Base-by-base conservation (phyloP, 2,797 vertebrate species). In the Petrocephalus schoutedeni region DNA sequence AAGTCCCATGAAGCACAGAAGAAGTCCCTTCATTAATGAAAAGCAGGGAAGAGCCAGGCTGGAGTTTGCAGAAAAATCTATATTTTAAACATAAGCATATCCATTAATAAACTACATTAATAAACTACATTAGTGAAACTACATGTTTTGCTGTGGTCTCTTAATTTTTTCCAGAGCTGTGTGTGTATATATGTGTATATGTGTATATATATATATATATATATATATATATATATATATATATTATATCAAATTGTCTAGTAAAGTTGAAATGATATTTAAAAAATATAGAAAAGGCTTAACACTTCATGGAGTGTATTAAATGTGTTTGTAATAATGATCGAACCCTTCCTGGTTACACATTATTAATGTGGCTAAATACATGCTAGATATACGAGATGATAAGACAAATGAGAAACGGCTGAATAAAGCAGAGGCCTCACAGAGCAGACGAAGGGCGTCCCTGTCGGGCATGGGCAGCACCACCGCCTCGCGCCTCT, bases 391-490 rank as follows among this genome's bases (percentile, higher is more conserved):
- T 36, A 71, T 71, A 32, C 14, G 4, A 28, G 14, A 71, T 12
- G 10, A 32, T 6, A 32, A 71, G 64, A 71, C 36, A 36, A 71
- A 71, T 36, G 28, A 71, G 64, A 71, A 71, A 2, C 32, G 32
- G 23, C 19, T n/a, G 16, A n/a, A 16, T 32, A 57, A 21, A 9
- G 1, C 10, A 14, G 23, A 12, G 23, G 58, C 89, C 95, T 95
- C 89, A 96, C 96, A 95, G 6, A 94, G 92, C 89, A 96, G 92
- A 88, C 90, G 93, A 90, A 94, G 94, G 19, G 94, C 91, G 74
- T 96, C 94, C 90, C 94, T 54, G 90, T 95, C 93, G 0, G 93
- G 93, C 91, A 92, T 77, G 0, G 91, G 89, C 82, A 94, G 91
- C 84, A 95, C 49, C 23, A 96, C 91, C 0, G 89, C 58, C 45